Evolutionary conservation across 2,113 vertebrate species (phyloP), one percentile per base, ranked within the genome.

Genomic region (Carassius auratus): DNA sequence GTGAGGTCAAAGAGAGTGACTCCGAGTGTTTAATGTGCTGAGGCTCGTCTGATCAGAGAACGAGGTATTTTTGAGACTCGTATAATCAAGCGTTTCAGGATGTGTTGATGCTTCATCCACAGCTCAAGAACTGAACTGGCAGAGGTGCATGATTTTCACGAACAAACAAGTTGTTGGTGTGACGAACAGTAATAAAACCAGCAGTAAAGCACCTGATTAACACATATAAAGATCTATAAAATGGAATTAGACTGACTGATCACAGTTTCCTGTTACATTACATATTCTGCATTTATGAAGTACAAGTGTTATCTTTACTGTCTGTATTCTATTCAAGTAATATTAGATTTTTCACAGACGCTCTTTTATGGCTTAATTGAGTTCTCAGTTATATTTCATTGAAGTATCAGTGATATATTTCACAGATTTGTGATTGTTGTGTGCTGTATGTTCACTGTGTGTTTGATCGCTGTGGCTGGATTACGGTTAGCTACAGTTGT

Each of bases 351-450:
- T 42, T 55, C 17, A 57, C 5, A 57, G 55, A 57, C 15, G 1
- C 55, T 74, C 21, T 48, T 74, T 74, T n/a, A n/a, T 73, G 9
- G 36, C 8, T 23, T 21, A 23, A 23, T 64, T 50, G 21, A 75
- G 21, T 48, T 75, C 21, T 48, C 38, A 75, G 42, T 48, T 48
- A 45, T 45, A 38, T 42, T 48, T 45, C 0, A 61, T 21, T 55
- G 5, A 55, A 55, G 52, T 55, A 17, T 55, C 50, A 55, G 50
- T 14, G 10, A 14, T 30, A 30, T 66, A 30, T 14, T 66, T 66
- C 62, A 66, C 30, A 15, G 30, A 66, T 23, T 4, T 77, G 89
- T 82, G 88, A 85, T 81, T 86, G 84, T 86, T 85, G 87, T 89
- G 84, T 52, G 87, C 83, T 80, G 83, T 87, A 79, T 73, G 38